Base-by-base conservation (phyloP, 2,797 vertebrate genomes). In the Gymnoscopelus microlampas region DNA sequence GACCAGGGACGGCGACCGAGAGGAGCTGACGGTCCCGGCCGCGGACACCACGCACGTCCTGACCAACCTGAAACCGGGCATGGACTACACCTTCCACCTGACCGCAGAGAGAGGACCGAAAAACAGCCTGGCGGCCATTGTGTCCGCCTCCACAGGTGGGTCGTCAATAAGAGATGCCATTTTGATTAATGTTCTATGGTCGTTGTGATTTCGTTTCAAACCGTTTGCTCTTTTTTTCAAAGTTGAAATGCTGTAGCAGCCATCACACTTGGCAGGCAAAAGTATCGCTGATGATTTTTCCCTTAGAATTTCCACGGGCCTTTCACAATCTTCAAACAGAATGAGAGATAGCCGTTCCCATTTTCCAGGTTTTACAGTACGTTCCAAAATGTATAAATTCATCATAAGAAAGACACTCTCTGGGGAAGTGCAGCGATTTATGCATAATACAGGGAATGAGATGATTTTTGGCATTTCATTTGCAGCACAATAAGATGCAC, bases 141-240 rank as follows among this genome's bases (percentile, higher is more conserved):
- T 94, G 9, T 85, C 89, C 49, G 92, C 89, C 0, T 91, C 94
- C 23, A 98, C 97, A 63, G 96, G 98, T 99, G 81, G 71, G 90
- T 84, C 5, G 62, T 14, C 58, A 8, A 0, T n/a, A 3, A 32
- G 15, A 10, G 15, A 39, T 53, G 24, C 24, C 24, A 15, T 49
- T 48, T 49, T 48, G 60, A 48, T 19, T 35, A 29, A 29, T 29
- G 26, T 29, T 29, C 26, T 19, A 8, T 3, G 35, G 39, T 44
- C 39, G 39, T 44, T 44, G 10, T 44, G 9, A 44, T 44, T 44
- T 44, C 39, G 10, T 53, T 58, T 24, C 13, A 51, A 2, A 51
- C 49, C 39, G 35, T 39, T 39, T 39, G 5, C 7, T 7, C 8
- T 10, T 44, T 2, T 44, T 44, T 9, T 44, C 2, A 8, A 10